A percentile compares a stretch with the other conserved stretches of the same genome.
phyloP scores from a whole-genome alignment of 2,113 vertebrate species.

The Arothron firmamentum region DNA sequence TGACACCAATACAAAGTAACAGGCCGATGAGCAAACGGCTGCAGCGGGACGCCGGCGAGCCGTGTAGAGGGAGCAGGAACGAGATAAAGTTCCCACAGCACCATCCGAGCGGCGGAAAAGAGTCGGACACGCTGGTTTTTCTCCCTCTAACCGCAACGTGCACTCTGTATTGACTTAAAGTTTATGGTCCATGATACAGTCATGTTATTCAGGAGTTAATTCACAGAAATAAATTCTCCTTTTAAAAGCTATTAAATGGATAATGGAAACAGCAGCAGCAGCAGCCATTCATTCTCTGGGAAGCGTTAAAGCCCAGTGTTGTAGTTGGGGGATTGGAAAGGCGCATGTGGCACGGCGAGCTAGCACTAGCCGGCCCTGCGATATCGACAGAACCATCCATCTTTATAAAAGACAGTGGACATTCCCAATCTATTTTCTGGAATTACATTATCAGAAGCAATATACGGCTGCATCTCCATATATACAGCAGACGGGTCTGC shows the following conservation, averaged over 20 bases:
- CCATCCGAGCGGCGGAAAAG: slow-evolving; percentile 3
- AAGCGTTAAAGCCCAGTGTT: slow-evolving; percentile 91
- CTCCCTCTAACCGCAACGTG: slow-evolving; percentile 71
- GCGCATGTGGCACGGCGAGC: slow-evolving; percentile 79
- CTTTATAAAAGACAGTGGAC: slow-evolving; percentile 95
- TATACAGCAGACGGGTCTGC: slow-evolving; percentile 76
- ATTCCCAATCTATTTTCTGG: slow-evolving; percentile 91
- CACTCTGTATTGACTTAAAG: slow-evolving; percentile 90
- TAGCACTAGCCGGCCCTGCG: slow-evolving; percentile 85
- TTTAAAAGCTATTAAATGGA: slow-evolving; percentile 95
- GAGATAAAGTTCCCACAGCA: slow-evolving; percentile 84
- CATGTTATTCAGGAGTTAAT: slow-evolving; percentile 90
- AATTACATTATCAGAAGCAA: slow-evolving; percentile 91
- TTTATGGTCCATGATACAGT: slow-evolving; percentile 94
- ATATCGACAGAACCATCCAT: slow-evolving; percentile 95
- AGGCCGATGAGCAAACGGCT: slow-evolving; percentile 94
- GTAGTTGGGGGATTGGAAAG: slow-evolving; percentile 83
- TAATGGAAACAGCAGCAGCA: slow-evolving; percentile 82
- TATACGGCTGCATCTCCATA: slow-evolving; percentile 92
- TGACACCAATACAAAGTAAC: slow-evolving; percentile 87
- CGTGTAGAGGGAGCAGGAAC: slow-evolving; percentile 74
- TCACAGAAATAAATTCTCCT: slow-evolving; percentile 91
- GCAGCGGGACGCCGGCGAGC: slow-evolving; percentile 77
- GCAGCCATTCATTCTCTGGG: slow-evolving; percentile 81
- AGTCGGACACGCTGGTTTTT: slow-evolving; percentile 70